Percentiles rank a stretch among this genome's conserved stretches.
These are phyloP conservation scores for Dasypogon diadema DNA, from an alignment of 2,888 invertebrate genomes.

Conservation along the genomic window DNA sequence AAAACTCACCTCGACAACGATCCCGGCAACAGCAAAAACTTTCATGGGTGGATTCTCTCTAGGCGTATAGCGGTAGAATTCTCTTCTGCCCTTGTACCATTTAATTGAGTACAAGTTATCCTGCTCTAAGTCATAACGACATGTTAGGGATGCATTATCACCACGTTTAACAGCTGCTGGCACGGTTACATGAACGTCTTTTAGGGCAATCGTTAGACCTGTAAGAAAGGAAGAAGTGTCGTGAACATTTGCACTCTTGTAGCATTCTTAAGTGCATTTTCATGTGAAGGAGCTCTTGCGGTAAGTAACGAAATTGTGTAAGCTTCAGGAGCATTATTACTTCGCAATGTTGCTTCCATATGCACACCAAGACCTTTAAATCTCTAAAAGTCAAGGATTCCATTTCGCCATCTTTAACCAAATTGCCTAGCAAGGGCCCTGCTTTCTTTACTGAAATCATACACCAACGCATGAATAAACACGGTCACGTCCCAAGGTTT, in stretches of 20 bases:
- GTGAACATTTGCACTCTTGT: slow-evolving; percentile 40
- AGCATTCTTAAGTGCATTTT: slow-evolving; percentile 38
- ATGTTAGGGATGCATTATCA: slow-evolving; percentile 72
- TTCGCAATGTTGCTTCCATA: not conserved
- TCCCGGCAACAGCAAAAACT: slow-evolving; percentile 74
- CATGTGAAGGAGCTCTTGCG: slow-evolving; percentile 14
- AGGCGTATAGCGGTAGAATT: slow-evolving; percentile 76
- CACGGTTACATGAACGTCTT: slow-evolving; percentile 73
- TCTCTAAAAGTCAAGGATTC: not conserved
- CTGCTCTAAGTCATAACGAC: slow-evolving; percentile 75
- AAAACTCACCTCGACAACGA: slow-evolving; percentile 73
- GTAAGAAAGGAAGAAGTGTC: slow-evolving; percentile 53
- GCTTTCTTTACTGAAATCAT: slow-evolving; percentile 29
- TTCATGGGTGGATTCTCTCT: slow-evolving; percentile 75
- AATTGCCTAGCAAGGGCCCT: not conserved
- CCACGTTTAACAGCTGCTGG: slow-evolving; percentile 75
- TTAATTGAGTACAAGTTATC: slow-evolving; percentile 77
- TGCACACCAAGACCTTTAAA: slow-evolving; percentile 25
- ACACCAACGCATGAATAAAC: slow-evolving; percentile 37
- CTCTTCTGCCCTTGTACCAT: slow-evolving; percentile 76
- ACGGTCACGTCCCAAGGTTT: slow-evolving; percentile 28
- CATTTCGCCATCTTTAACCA: not conserved
- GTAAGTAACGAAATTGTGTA: slow-evolving; percentile 1
- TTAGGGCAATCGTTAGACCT: slow-evolving; percentile 65
- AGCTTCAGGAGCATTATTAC: slow-evolving; percentile 17